phyloP scores from a whole-genome alignment of 1,140 invertebrate genomes.

The Eupristina koningsbergeri region DNA sequence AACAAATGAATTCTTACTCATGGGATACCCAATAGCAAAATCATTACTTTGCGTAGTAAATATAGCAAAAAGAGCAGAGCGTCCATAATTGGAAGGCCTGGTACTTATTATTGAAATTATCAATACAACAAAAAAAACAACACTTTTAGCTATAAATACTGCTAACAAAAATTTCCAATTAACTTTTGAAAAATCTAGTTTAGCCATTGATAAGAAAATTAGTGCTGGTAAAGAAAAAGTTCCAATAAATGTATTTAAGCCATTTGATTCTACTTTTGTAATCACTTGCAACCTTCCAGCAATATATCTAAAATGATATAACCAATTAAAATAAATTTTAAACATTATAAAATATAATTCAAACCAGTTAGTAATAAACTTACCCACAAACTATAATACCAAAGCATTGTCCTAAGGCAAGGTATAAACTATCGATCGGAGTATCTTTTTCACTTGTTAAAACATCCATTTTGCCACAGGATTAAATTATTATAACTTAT shows the following conservation, averaged over 20 bases:
- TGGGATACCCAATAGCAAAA: constrained; percentile 97
- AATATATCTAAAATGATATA: constrained; percentile 82
- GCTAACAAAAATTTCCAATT: constrained; percentile 93
- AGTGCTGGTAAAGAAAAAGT: constrained; percentile 93
- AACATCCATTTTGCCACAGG: constrained; percentile 29
- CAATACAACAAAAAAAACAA: constrained; percentile 89
- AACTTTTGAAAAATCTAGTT: constrained; percentile 86
- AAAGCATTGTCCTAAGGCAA: constrained; percentile 92
- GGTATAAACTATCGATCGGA: constrained; percentile 87
- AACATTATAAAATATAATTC: background rate
- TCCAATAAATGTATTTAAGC: constrained; percentile 93
- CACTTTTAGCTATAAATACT: constrained; percentile 88
- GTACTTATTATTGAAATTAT: constrained; percentile 85
- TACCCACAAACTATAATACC: constrained; percentile 91
- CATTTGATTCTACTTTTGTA: constrained; percentile 88
- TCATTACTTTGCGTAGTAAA: constrained; percentile 98
- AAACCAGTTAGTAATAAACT: constrained; percentile 61
- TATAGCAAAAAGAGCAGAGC: constrained; percentile 93
- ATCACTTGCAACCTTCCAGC: constrained; percentile 90
- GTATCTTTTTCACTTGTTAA: constrained; percentile 53
- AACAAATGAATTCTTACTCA: constrained; percentile 79
- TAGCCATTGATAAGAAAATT: constrained; percentile 92
- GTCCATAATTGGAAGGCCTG: constrained; percentile 85
- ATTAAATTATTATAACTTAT: background rate
- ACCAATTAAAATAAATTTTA: constrained; percentile 2